These are phyloP conservation scores for Crocuta crocuta DNA, from an alignment of 2,113 vertebrate genomes.

Conservation along the genomic window DNA sequence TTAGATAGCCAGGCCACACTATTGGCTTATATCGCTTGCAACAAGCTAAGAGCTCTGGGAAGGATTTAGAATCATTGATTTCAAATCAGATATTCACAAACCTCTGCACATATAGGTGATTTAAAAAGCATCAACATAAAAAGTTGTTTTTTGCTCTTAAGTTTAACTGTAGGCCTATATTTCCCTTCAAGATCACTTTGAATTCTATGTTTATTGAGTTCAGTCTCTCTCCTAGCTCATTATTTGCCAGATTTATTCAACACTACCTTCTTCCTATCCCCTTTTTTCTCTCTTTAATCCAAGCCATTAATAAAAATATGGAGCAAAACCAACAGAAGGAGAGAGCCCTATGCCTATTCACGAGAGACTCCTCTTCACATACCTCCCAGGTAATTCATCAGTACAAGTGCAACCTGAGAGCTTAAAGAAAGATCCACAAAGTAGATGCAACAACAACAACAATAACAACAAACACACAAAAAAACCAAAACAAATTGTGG, in stretches of 20 bases:
- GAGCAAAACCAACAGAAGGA: neutral
- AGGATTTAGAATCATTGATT: constrained; percentile 19
- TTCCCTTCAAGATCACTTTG: neutral
- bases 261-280: neutral
- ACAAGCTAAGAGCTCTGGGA: neutral
- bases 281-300: neutral
- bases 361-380: neutral
- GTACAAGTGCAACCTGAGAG: neutral
- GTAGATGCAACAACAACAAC: neutral
- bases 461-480: too few species aligned
- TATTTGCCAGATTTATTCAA: neutral
- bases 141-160: neutral
- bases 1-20: neutral
- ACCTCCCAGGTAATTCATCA: neutral
- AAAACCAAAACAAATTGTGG: too few species aligned
- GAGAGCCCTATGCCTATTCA: neutral
- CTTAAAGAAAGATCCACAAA: neutral
- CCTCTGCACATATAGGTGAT: neutral
- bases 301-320: constrained; percentile 47
- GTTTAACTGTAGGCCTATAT: neutral
- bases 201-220: neutral
- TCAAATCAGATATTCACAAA: constrained; percentile 10
- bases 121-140: neutral
- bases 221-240: neutral
- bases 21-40: neutral